Evolutionary conservation across 1,140 invertebrate genomes (phyloP).

Genomic region (Drosophila ogumai): DNA sequence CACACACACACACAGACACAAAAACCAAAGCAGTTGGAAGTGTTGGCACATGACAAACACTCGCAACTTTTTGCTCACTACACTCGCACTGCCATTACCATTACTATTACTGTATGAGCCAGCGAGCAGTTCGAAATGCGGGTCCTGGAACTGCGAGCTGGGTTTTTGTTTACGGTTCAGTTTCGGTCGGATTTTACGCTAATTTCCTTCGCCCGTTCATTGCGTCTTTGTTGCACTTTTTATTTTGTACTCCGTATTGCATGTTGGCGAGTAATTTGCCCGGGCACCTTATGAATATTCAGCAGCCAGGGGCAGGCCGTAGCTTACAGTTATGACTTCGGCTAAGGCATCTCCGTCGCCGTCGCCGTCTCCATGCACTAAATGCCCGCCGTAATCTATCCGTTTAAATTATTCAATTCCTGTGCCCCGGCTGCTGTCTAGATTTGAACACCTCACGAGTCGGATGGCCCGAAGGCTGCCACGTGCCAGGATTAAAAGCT

Average conservation of each 20-base stretch:
- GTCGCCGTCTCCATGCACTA: conserved; percentile 2
- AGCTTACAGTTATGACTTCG: conserved; percentile 28
- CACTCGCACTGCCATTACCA: conserved; percentile 15
- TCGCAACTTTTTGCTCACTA: conserved; percentile 72
- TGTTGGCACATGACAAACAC: conserved; percentile 82
- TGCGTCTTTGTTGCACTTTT: conserved; percentile 41
- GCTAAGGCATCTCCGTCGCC: conserved; percentile 22
- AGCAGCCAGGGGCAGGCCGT: conserved; percentile 33
- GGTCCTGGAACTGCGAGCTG: conserved; percentile 26
- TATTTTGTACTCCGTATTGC: conserved; percentile 12
- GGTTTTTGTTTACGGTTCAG: conserved; percentile 48
- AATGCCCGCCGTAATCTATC: conserved; percentile 42
- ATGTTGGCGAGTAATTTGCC: conserved; percentile 46
- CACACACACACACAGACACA: neutral
- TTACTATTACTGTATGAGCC: neutral
- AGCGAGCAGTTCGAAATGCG: conserved; percentile 39
- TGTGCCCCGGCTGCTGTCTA: conserved; percentile 19
- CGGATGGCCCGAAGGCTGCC: conserved; percentile 29
- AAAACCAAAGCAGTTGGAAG: conserved; percentile 70
- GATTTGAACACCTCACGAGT: conserved; percentile 35
- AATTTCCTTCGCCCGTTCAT: conserved; percentile 41
- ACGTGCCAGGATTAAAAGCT: conserved; percentile 52
- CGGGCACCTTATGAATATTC: conserved; percentile 46
- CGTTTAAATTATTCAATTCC: conserved; percentile 52
- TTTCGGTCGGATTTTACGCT: conserved; percentile 47